Conservation (phyloP, 2,797 vertebrate genomes). For the Dendrocincla fuliginosa region DNA sequence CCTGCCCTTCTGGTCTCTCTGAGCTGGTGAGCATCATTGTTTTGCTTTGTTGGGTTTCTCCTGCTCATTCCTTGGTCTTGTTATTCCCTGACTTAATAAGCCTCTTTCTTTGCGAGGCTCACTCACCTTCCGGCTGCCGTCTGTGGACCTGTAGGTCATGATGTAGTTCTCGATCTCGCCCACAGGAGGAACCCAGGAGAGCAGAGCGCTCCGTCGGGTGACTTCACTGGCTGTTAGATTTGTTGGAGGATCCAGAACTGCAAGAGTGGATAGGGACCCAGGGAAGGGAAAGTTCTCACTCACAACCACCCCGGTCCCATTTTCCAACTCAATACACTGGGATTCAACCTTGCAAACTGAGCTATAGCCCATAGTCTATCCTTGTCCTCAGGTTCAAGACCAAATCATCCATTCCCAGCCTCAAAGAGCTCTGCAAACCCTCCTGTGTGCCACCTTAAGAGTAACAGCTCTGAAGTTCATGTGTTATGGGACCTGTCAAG, state of each 20-base stretch:
- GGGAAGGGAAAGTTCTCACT: background rate
- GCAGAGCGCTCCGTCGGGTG: constrained; percentile 89
- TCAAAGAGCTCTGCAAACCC: background rate
- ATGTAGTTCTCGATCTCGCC: constrained; percentile 94
- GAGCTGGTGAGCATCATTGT: background rate
- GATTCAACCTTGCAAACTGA: background rate
- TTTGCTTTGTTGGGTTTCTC: background rate
- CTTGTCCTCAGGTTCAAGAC: background rate
- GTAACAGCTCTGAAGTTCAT: background rate
- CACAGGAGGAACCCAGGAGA: constrained; percentile 92
- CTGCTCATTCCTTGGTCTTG: background rate
- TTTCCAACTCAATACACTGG: background rate
- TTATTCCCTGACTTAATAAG: constrained; percentile 12
- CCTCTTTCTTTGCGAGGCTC: background rate
- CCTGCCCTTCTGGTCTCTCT: background rate
- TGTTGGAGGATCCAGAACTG: constrained; percentile 91
- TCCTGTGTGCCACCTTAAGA: background rate
- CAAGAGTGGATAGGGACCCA: background rate
- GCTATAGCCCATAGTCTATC: background rate
- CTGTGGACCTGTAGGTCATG: constrained; percentile 89
- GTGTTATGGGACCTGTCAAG: background rate
- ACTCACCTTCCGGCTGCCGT: constrained; percentile 90
- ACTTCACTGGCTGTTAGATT: constrained; percentile 94
- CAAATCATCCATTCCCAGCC: background rate
- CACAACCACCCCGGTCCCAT: background rate